Conservation (phyloP, 2,888 invertebrate species). For the Baronia brevicornis region DNA sequence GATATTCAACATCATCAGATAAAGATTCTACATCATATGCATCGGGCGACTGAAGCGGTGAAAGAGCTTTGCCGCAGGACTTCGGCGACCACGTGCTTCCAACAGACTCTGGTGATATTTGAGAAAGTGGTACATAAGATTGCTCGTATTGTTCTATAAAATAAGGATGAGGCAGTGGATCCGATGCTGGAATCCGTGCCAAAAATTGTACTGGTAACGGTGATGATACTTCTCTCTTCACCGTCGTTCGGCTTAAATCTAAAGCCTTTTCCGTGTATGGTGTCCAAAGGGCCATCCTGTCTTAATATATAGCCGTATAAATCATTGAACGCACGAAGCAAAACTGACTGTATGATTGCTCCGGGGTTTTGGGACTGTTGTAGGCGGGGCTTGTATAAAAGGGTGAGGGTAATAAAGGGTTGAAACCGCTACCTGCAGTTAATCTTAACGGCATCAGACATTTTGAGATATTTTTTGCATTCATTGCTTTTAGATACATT, state of each 20-base stretch:
- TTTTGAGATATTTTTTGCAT: conserved; percentile 7
- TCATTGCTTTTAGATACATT: not conserved
- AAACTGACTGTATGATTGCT: conserved; percentile 3
- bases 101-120: conserved; percentile 39
- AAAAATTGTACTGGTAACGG: conserved; percentile 22
- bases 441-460: conserved; percentile 23
- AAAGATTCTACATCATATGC: conserved; percentile 41
- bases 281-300: conserved; percentile 53
- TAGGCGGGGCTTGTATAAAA: conserved; percentile 11
- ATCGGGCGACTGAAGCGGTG: conserved; percentile 55
- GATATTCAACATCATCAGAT: conserved; percentile 76
- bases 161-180: conserved; percentile 24
- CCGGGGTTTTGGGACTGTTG: conserved; percentile 10
- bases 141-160: conserved; percentile 26
- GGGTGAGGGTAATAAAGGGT: conserved; percentile 17
- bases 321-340: not conserved
- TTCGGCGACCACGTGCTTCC: conserved; percentile 32
- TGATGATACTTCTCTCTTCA: conserved; percentile 32
- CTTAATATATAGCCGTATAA: conserved; percentile 3
- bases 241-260: conserved; percentile 39
- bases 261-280: conserved; percentile 53
- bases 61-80: conserved; percentile 37
- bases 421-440: conserved; percentile 22
- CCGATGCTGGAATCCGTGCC: conserved; percentile 22
- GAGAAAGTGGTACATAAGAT: conserved; percentile 32